Percentiles rank a stretch among this genome's conserved stretches.
These are phyloP conservation scores for Stenurella melanura DNA, from an alignment of 2,888 invertebrate genomes.

Conservation along the genomic window DNA sequence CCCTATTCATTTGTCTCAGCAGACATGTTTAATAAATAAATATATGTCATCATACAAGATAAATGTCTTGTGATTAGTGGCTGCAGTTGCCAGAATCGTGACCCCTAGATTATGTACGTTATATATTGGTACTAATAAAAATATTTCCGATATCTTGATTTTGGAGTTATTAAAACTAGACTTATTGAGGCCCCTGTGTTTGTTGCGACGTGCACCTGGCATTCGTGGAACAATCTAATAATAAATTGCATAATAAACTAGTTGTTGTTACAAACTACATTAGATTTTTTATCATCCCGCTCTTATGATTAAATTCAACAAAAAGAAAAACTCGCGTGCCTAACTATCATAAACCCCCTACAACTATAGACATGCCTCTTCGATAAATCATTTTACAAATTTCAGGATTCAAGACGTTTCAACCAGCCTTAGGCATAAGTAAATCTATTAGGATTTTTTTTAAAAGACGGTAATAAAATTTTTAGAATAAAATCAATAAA, in stretches of 20 bases:
- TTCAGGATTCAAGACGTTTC: constrained; percentile 38
- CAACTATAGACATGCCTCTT: constrained; percentile 49
- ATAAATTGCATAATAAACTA: constrained; percentile 46
- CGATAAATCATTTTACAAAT: constrained; percentile 51
- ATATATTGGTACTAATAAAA: no score
- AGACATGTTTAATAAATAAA: no score
- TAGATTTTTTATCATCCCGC: constrained; percentile 46
- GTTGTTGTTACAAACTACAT: constrained; percentile 50
- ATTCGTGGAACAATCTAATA: constrained; percentile 47
- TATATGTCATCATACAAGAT: no score
- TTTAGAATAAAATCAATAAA: background rate
- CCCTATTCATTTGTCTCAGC: no score
- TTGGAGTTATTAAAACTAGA: no score
- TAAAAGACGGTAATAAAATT: constrained; percentile 3
- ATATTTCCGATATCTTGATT: no score
- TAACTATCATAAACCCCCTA: constrained; percentile 46
- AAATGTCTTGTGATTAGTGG: no score
- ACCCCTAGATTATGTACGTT: no score
- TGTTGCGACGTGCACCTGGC: background rate
- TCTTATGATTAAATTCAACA: constrained; percentile 48
- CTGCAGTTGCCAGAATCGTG: no score
- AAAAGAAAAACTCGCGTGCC: constrained; percentile 47
- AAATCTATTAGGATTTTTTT: constrained; percentile 3
- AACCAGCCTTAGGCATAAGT: background rate
- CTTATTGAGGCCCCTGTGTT: background rate